phyloP scores from a whole-genome alignment of 2,888 invertebrate genomes.

The Agrilus biguttatus region DNA sequence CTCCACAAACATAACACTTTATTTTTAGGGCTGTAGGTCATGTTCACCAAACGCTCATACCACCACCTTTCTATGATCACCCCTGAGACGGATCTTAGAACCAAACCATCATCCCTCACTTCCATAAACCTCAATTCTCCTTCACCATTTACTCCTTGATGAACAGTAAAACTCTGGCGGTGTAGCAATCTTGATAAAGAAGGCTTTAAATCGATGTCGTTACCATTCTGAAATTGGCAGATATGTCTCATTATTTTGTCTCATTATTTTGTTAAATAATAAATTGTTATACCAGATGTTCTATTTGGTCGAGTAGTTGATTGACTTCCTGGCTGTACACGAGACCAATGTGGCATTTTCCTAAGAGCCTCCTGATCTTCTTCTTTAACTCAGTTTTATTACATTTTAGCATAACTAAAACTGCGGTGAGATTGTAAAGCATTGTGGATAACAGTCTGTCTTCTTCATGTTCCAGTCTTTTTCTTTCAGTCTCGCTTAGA shows the following conservation, averaged over 20 bases:
- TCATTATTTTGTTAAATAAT: not conserved
- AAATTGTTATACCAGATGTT: constrained; percentile 62
- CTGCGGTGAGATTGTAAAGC: constrained; percentile 91
- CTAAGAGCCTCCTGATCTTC: constrained; percentile 80
- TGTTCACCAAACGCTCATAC: constrained; percentile 97
- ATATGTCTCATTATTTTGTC: not conserved
- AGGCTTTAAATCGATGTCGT: constrained; percentile 94
- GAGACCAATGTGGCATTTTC: constrained; percentile 96
- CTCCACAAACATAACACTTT: constrained; percentile 96
- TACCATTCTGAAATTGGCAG: constrained; percentile 62
- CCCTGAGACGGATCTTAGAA: constrained; percentile 67
- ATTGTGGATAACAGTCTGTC: constrained; percentile 89
- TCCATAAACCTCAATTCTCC: constrained; percentile 83
- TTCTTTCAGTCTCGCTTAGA: constrained; percentile 81
- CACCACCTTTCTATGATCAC: constrained; percentile 94
- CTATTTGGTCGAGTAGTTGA: constrained; percentile 85
- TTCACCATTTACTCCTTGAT: constrained; percentile 83
- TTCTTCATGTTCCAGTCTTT: constrained; percentile 94
- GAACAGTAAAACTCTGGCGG: constrained; percentile 95
- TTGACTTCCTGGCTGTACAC: constrained; percentile 97
- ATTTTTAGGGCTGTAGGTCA: constrained; percentile 99
- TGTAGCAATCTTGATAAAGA: constrained; percentile 89
- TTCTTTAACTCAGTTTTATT: constrained; percentile 70
- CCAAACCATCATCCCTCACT: constrained; percentile 91
- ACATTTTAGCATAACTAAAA: constrained; percentile 85